Evolutionary conservation across 2,888 invertebrate species (phyloP).

Genomic region (Dasysyrphus albostriatus): DNA sequence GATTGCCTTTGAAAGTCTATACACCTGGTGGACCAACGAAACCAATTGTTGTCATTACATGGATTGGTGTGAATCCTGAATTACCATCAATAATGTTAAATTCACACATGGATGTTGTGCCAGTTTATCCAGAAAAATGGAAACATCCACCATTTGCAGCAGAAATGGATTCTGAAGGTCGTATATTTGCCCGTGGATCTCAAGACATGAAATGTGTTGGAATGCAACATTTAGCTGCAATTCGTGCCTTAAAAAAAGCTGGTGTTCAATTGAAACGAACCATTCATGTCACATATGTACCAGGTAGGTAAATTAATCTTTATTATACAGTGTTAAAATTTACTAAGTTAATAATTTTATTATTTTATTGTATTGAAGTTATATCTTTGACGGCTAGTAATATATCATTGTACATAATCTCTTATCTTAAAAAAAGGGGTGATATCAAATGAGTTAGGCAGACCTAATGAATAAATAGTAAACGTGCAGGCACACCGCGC

Average conservation of each 20-base stretch:
- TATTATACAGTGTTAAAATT: not conserved
- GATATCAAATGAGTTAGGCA: not conserved
- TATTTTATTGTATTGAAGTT: not conserved
- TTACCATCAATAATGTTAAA: slow-evolving; percentile 92
- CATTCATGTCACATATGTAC: slow-evolving; percentile 89
- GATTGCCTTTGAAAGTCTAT: slow-evolving; percentile 87
- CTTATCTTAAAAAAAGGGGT: not conserved
- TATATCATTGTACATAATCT: not conserved
- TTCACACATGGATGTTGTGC: slow-evolving; percentile 98
- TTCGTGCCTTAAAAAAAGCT: slow-evolving; percentile 87
- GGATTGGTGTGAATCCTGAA: slow-evolving; percentile 89
- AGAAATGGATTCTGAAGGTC: slow-evolving; percentile 92
- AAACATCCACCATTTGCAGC: slow-evolving; percentile 95
- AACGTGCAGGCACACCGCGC: too few species aligned
- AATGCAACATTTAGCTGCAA: slow-evolving; percentile 91
- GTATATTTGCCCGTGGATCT: slow-evolving; percentile 90
- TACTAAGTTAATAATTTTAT: not conserved
- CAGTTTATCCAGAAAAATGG: slow-evolving; percentile 94
- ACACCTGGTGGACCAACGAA: slow-evolving; percentile 86
- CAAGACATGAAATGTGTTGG: slow-evolving; percentile 95
- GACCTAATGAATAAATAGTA: not conserved
- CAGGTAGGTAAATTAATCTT: slow-evolving; percentile 83
- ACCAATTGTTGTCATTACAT: slow-evolving; percentile 92
- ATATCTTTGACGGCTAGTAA: too few species aligned
- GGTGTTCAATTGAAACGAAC: slow-evolving; percentile 87